Base-by-base conservation (phyloP, 2,888 invertebrate species). In the Acronicta leporina region DNA sequence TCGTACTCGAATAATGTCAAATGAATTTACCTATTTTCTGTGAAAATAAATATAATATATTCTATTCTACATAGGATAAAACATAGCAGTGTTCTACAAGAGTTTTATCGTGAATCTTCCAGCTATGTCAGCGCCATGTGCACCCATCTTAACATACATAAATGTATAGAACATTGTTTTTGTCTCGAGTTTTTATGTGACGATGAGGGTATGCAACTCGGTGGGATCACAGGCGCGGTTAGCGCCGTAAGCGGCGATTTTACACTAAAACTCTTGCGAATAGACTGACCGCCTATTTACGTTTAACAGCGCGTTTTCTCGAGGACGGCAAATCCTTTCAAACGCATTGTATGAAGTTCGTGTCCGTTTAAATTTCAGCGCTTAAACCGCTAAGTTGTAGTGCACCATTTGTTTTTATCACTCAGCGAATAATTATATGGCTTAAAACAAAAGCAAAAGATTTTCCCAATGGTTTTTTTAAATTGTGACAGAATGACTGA, bases 111-210 rank as follows among this genome's bases (percentile, higher is more conserved):
- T 35, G n/a, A 35, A 35, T 2, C 13, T 35, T 13, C 1, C 0
- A 38, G n/a, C 38, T 38, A 38, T 1, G n/a, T 38, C 0, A 49
- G 30, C 56, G 33, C 0, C 77, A 74, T 75, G 58, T 70, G 20
- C 41, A 41, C 75, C 10, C 8, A 51, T 42, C 48, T 15, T 62
- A 58, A 52, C 11, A 16, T 16, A 44, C 51, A 43, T 63, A 70
- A 67, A 61, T 15, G 51, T 52, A 45, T 48, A 65, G 71, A 63
- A 68, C 61, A 67, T 56, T 53, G 71, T 70, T 75, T 77, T 77
- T 75, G 77, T 70, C 52, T 67, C 44, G 57, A 63, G 58, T 74
- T 71, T 66, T 77, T 74, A 75, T 61, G 60, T 49, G 56, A n/a
- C 46, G 47, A 51, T 60, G 38, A 50, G 55, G 41, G 57, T 51